Conservation (phyloP, 2,797 vertebrate genomes). For the Trematomus bernacchii region DNA sequence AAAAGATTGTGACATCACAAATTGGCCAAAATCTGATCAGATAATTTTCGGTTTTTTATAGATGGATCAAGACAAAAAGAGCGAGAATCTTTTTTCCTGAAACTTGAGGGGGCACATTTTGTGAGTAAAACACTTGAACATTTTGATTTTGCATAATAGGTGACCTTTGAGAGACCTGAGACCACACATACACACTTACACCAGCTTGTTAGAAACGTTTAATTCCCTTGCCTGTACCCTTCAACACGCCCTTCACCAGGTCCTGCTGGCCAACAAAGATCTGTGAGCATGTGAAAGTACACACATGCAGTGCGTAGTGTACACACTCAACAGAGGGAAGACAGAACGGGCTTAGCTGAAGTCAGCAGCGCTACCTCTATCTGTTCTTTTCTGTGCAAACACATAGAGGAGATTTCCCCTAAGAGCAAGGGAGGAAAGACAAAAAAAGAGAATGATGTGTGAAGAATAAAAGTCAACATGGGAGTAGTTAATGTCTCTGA, state of each 20-base stretch:
- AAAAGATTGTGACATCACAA: no score
- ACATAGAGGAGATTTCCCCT: neutral
- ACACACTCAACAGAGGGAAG: constrained; percentile 33
- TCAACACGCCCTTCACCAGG: constrained; percentile 29
- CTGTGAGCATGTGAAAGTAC: constrained; percentile 32
- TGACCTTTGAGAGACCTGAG: neutral
- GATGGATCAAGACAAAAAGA: no score
- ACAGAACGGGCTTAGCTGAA: constrained; percentile 27
- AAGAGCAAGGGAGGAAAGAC: neutral
- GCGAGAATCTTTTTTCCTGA: no score
- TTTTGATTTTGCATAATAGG: no score
- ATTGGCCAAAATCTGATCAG: no score
- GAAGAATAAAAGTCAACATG: neutral
- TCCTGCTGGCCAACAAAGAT: constrained; percentile 15
- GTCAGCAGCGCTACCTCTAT: constrained; percentile 32
- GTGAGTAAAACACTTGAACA: no score
- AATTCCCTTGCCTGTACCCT: constrained; percentile 17
- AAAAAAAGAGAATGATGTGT: constrained; percentile 8
- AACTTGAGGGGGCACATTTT: no score
- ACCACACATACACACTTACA: constrained; percentile 4
- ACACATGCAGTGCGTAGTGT: constrained; percentile 37
- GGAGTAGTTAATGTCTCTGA: neutral
- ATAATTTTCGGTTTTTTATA: no score
- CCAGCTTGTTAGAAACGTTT: constrained; percentile 1
- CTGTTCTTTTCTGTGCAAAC: constrained; percentile 20